Evolutionary conservation across 2,888 invertebrate genomes (phyloP), one percentile per base, ranked within the genome.

Genomic region (Vanessa cardui): DNA sequence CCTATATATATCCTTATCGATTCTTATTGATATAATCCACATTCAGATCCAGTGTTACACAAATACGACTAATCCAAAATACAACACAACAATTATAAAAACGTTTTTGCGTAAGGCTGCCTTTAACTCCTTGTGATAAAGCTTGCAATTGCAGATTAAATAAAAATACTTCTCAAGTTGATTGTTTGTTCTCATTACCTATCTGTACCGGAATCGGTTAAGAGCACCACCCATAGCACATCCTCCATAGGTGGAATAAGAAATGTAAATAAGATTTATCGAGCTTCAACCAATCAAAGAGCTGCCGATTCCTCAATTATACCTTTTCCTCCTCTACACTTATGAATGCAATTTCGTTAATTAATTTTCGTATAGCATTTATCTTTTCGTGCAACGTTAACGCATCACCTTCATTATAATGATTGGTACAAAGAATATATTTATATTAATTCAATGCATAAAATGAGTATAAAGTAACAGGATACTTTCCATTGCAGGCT

Each of bases 221-320:
- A 54, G 15, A n/a, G 52, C 6, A 54, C 9, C 26, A 12, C 21
- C 52, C 16, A 31, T 31, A 49, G 49, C 1, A 54, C 15, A 31
- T 31, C 39, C 46, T 56, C 62, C 62, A 31, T 20, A 58, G 58
- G 47, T 16, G 47, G 56, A 63, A 64, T 63, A 63, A 63, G 54
- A 58, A 56, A 44, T 16, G 54, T 54, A 63, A 63, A 62, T 44
- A 63, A 45, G 31, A 63, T 56, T 54, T 18, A 58, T 44, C 39
- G 44, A 20, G 20, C 9, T 44, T 46, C 63, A 56, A 31, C 56
- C 63, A 63, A 56, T 63, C 63, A 54, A 63, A 46, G 31, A 46
- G 56, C 33, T 44, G 44, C 31, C 31, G 63, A 56, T 20, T 62
- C 62, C 33, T 63, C 56, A 63, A 56, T 63, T 63, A 61, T 49